A percentile compares a stretch with the other conserved stretches of the same genome.
Conservation (phyloP, 92 coral and sea anemone genomes). For the Hydrozoanthus gracilis region DNA sequence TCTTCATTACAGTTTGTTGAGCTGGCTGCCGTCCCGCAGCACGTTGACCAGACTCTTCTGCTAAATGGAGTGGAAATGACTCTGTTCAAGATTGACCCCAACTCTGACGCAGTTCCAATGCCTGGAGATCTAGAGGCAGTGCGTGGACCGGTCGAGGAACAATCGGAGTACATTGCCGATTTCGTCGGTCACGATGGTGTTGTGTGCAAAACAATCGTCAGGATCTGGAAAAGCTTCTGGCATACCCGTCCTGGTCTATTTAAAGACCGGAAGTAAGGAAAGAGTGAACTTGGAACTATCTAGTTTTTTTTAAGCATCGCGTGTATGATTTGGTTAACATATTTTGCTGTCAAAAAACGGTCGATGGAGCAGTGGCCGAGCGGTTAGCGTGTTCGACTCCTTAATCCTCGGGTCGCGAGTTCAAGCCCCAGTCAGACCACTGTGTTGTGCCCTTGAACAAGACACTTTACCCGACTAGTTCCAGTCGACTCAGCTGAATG, state of each 20-base stretch:
- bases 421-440: too few species aligned
- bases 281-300: too few species aligned
- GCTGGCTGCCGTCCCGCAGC: conserved; percentile 42
- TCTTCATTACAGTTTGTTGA: conserved; percentile 32
- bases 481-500: too few species aligned
- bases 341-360: too few species aligned
- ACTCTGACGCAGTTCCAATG: neutral
- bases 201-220: conserved; percentile 20
- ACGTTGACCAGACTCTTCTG: conserved; percentile 41
- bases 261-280: neutral
- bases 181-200: conserved; percentile 41
- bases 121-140: conserved; percentile 6
- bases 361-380: too few species aligned
- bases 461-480: too few species aligned
- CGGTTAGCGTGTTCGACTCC: too few species aligned
- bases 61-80: conserved; percentile 49
- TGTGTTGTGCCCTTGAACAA: too few species aligned
- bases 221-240: conserved; percentile 52
- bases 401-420: too few species aligned
- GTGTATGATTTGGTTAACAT: too few species aligned
- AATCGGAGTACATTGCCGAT: conserved; percentile 36
- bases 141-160: conserved; percentile 39
- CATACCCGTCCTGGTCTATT: neutral
- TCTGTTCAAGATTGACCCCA: conserved; percentile 25
- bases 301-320: too few species aligned